Percentiles rank a stretch among this genome's conserved stretches.
phyloP scores from a whole-genome alignment of 2,888 invertebrate species.

The Agrochola macilenta region DNA sequence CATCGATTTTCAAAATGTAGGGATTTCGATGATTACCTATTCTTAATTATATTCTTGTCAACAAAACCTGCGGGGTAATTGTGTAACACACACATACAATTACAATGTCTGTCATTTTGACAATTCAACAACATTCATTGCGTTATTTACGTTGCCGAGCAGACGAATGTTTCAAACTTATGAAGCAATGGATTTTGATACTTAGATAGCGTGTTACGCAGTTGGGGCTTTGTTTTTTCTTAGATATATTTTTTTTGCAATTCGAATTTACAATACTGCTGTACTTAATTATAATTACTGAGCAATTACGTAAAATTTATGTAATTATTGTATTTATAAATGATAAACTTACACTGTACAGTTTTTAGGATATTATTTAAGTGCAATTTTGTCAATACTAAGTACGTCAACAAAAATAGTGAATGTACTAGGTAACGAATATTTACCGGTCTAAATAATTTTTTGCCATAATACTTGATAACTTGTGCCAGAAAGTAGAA shows the following conservation, averaged over 20 bases:
- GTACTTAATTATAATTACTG: background rate
- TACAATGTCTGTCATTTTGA: background rate
- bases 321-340: conserved; percentile 19
- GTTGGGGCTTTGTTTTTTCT: background rate
- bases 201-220: background rate
- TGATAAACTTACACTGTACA: conserved; percentile 51
- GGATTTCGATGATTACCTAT: background rate
- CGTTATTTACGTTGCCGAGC: background rate
- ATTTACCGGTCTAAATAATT: conserved; percentile 9
- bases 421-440: background rate
- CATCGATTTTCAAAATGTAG: conserved; percentile 5
- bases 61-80: background rate
- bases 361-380: conserved; percentile 64
- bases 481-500: conserved; percentile 61
- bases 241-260: background rate
- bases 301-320: background rate
- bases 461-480: conserved; percentile 53
- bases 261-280: background rate
- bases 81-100: background rate
- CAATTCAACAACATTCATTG: background rate
- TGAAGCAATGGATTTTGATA: background rate
- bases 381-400: conserved; percentile 34
- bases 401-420: conserved; percentile 29
- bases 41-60: background rate
- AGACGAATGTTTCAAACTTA: background rate